Evolutionary conservation across 2,113 vertebrate genomes (phyloP).

Genomic region (Dipodomys ordii): DNA sequence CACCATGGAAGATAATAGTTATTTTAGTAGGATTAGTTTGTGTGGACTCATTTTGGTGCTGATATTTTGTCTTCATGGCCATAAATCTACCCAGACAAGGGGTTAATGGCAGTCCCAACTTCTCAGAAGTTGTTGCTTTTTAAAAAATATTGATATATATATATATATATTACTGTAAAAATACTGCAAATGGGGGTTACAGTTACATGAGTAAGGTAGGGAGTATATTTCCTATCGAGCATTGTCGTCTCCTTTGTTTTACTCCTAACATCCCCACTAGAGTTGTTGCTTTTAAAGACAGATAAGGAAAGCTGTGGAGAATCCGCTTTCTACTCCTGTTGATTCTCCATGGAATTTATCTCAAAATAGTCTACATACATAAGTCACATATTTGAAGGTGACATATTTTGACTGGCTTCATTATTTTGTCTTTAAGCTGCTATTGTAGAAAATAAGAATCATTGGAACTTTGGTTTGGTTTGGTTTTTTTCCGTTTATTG

Average conservation of each 20-base stretch:
- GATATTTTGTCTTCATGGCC: not conserved
- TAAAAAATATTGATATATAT: too few species aligned
- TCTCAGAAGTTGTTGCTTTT: constrained; percentile 18
- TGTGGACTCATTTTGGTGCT: not conserved
- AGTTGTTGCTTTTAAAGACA: constrained; percentile 19
- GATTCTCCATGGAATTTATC: constrained; percentile 21
- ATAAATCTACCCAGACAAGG: not conserved
- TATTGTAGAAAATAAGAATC: constrained; percentile 21
- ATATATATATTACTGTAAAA: too few species aligned
- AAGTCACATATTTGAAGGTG: not conserved
- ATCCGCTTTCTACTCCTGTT: not conserved
- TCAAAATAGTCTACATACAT: not conserved
- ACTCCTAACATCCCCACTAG: too few species aligned
- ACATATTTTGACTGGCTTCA: not conserved
- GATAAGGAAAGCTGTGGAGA: not conserved
- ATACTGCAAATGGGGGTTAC: too few species aligned
- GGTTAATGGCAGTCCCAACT: not conserved
- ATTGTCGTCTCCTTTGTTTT: too few species aligned
- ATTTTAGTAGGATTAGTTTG: not conserved
- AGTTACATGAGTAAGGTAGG: too few species aligned
- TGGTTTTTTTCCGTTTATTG: not conserved
- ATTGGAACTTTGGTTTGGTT: not conserved
- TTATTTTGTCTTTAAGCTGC: constrained; percentile 26
- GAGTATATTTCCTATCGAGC: too few species aligned
- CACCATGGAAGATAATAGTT: not conserved